Percentiles rank a stretch among this genome's conserved stretches.
These are phyloP conservation scores for Astyanax mexicanus DNA, from an alignment of 2,797 vertebrate genomes.

Conservation along the genomic window DNA sequence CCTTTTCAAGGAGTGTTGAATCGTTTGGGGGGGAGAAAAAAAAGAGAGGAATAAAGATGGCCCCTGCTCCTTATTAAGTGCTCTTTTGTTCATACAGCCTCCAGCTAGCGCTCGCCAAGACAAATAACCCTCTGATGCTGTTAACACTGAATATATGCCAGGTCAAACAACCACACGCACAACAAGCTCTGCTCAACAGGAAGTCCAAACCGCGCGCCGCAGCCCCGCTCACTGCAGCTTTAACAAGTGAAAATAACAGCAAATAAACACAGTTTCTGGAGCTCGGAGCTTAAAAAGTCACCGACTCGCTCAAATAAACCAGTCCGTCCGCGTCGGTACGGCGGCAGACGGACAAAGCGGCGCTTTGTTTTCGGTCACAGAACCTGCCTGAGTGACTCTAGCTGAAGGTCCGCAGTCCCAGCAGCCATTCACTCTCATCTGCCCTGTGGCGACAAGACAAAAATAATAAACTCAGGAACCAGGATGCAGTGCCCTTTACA, in stretches of 20 bases:
- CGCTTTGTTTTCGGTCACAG: conserved; percentile 29
- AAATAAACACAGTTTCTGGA: neutral
- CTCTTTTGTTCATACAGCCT: conserved; percentile 70
- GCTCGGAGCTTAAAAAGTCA: neutral
- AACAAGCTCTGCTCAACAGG: conserved; percentile 63
- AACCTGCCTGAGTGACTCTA: conserved; percentile 12
- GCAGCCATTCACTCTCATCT: neutral
- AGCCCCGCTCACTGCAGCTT: neutral
- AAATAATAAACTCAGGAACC: conserved; percentile 1
- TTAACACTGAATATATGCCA: conserved; percentile 70
- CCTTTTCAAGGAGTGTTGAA: conserved; percentile 74
- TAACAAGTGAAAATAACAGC: no score
- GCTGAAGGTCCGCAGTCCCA: conserved; percentile 12
- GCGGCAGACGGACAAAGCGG: neutral
- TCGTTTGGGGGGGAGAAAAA: conserved; percentile 70
- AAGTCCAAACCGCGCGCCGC: conserved; percentile 35
- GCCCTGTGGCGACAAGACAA: conserved; percentile 10
- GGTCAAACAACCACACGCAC: conserved; percentile 68
- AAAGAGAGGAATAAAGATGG: conserved; percentile 59
- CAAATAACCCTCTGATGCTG: conserved; percentile 77
- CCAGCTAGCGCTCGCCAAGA: conserved; percentile 73
- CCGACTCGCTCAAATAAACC: conserved; percentile 1
- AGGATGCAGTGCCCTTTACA: conserved; percentile 19
- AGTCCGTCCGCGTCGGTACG: conserved; percentile 26
- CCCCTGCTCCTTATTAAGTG: conserved; percentile 82